Conservation (phyloP, 2,113 vertebrate species). For the Tachysurus fulvidraco region DNA sequence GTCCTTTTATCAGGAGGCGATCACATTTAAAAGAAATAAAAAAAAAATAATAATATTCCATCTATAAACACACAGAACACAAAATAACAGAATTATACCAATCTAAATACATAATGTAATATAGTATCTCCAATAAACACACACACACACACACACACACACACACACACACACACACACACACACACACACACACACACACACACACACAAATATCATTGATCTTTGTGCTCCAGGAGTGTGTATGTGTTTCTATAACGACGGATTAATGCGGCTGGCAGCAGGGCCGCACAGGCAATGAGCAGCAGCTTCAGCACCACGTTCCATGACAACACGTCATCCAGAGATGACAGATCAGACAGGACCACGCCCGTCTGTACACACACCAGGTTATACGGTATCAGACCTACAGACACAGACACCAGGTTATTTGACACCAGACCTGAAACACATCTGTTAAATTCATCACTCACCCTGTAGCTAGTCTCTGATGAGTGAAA, state of each 20-base stretch:
- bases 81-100: not conserved
- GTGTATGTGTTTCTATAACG: conserved; percentile 73
- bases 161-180: not conserved
- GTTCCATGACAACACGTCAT: conserved; percentile 89
- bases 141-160: not conserved
- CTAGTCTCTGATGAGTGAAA: not conserved
- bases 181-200: not conserved
- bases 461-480: not conserved
- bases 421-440: conserved; percentile 28
- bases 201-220: not conserved
- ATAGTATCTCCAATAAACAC: not conserved
- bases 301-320: conserved; percentile 83
- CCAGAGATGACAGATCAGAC: conserved; percentile 88
- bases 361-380: conserved; percentile 95
- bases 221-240: not conserved
- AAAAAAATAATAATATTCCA: not conserved
- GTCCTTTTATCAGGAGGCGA: not conserved
- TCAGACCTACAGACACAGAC: conserved; percentile 75
- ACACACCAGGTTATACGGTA: conserved; percentile 97
- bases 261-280: conserved; percentile 88
- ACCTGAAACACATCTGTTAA: not conserved
- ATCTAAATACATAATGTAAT: not conserved
- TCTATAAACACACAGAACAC: not conserved
- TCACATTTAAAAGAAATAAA: not conserved
- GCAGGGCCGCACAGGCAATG: conserved; percentile 84